Evolutionary conservation across 2,113 vertebrate genomes (phyloP).

Genomic region (Ceyx cyanopectus): DNA sequence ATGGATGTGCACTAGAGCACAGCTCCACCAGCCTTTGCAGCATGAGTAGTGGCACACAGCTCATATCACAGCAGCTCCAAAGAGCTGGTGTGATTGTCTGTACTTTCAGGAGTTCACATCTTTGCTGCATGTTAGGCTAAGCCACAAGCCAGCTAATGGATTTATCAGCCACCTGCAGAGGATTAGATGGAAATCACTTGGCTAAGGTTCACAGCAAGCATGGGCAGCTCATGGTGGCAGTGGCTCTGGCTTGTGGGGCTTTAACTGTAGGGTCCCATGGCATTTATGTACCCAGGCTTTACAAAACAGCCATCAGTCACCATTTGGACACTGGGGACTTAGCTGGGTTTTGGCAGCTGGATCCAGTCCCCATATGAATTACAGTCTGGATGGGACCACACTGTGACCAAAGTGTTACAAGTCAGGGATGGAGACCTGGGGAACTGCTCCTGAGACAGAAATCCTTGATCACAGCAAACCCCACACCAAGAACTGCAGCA

Average conservation of each 20-base stretch:
- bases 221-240: not conserved
- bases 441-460: not conserved
- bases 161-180: not conserved
- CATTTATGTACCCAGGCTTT: not conserved
- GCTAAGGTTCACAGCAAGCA: not conserved
- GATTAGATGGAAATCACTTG: not conserved
- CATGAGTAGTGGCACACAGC: not conserved
- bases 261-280: rapidly evolving
- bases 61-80: not conserved
- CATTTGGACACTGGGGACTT: not conserved
- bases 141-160: not conserved
- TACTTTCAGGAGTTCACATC: not conserved
- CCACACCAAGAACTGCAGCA: not conserved
- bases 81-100: not conserved
- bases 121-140: not conserved
- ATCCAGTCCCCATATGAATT: not conserved
- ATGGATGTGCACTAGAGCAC: not conserved
- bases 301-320: not conserved
- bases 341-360: not conserved
- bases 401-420: not conserved
- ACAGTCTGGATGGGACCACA: not conserved
- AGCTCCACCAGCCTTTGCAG: not conserved
- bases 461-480: not conserved
- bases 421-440: not conserved
- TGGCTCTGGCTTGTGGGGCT: not conserved